These are phyloP conservation scores for Xylota segnis DNA, from an alignment of 2,888 invertebrate species.

Conservation along the genomic window DNA sequence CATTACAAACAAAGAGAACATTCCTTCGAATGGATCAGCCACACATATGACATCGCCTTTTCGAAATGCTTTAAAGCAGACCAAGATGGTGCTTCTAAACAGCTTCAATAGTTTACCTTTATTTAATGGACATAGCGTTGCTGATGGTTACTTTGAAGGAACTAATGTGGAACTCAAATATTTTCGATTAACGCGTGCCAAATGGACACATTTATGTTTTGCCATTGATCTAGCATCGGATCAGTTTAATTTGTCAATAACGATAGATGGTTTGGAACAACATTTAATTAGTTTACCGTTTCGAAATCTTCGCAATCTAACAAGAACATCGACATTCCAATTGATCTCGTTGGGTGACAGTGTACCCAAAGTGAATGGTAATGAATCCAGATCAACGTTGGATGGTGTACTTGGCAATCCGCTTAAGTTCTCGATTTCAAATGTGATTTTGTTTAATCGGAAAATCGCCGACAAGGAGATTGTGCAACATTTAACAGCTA, in stretches of 20 bases:
- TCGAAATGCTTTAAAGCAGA: conserved; percentile 82
- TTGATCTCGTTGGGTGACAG: conserved; percentile 82
- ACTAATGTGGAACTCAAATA: conserved; percentile 80
- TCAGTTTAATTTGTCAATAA: conserved; percentile 80
- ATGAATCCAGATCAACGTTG: conserved; percentile 81
- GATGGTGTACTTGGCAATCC: conserved; percentile 78
- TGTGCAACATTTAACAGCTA: conserved; percentile 82
- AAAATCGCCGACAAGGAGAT: conserved; percentile 79
- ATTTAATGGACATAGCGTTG: conserved; percentile 80
- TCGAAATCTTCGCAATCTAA: conserved; percentile 79
- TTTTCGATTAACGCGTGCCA: conserved; percentile 80
- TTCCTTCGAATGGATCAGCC: conserved; percentile 59
- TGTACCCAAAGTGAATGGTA: conserved; percentile 68
- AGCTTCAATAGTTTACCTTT: conserved; percentile 82
- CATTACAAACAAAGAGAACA: conserved; percentile 63
- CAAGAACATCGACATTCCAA: conserved; percentile 81
- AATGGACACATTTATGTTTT: conserved; percentile 83
- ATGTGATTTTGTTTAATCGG: conserved; percentile 83
- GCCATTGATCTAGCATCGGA: conserved; percentile 80
- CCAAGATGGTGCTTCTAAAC: conserved; percentile 82
- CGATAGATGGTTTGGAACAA: conserved; percentile 82
- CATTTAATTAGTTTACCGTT: conserved; percentile 81
- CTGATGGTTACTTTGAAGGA: conserved; percentile 79
- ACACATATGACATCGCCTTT: conserved; percentile 77
- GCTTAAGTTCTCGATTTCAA: conserved; percentile 81